A percentile compares a stretch with the other conserved stretches of the same genome.
Evolutionary conservation across 2,888 invertebrate genomes (phyloP).

Genomic region (Cataglyphis albicans): DNA sequence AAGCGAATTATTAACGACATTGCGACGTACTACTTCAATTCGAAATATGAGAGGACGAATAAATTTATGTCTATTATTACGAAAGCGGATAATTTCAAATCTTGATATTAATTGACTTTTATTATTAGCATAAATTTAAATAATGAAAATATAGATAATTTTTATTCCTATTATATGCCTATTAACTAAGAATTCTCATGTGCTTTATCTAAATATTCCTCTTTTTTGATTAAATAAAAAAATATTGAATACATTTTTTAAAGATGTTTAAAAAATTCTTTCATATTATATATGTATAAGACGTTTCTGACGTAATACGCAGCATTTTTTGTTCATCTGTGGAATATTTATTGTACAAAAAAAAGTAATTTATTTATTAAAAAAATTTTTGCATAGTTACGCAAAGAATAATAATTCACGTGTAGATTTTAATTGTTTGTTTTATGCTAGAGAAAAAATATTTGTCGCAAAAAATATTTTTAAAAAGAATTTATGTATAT

Average conservation of each 20-base stretch:
- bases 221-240: neutral
- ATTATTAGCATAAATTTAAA: neutral
- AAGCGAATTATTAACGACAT: neutral
- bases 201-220: neutral
- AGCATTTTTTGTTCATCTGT: neutral
- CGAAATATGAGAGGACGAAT: neutral
- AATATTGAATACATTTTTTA: constrained; percentile 13
- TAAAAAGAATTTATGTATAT: too few species aligned
- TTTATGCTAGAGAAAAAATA: too few species aligned
- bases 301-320: neutral
- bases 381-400: neutral
- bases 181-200: neutral
- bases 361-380: neutral
- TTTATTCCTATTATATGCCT: neutral
- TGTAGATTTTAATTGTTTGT: neutral
- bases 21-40: neutral
- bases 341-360: neutral
- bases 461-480: too few species aligned
- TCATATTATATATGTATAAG: neutral
- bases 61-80: neutral
- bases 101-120: neutral
- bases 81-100: neutral
- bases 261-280: neutral
- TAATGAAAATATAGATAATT: neutral
- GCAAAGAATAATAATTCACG: neutral